Evolutionary conservation across 2,113 vertebrate species (phyloP).

Genomic region (Brachypteracias leptosomus): DNA sequence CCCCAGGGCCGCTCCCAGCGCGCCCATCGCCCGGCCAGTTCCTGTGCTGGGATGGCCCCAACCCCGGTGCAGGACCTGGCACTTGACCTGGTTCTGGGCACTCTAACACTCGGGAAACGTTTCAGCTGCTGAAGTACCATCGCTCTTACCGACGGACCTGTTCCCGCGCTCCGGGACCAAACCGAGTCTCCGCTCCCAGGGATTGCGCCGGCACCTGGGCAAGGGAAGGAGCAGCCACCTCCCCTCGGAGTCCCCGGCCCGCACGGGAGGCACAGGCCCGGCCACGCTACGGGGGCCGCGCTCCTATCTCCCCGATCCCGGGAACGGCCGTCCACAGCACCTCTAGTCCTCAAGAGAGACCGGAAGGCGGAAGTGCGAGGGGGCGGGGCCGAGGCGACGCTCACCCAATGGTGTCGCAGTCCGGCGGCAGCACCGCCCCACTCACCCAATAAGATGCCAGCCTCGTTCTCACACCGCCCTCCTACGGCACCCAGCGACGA

Average conservation of each 20-base stretch:
- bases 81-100: neutral
- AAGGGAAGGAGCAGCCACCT: no score
- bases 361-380: neutral
- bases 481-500: accelerated
- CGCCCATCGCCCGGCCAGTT: neutral
- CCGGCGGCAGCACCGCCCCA: accelerated
- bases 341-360: accelerated
- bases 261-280: no score
- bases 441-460: neutral
- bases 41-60: neutral
- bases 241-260: no score
- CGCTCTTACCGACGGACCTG: neutral
- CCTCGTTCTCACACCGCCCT: neutral
- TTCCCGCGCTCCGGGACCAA: accelerated
- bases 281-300: no score
- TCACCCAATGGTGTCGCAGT: neutral
- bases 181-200: accelerated
- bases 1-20: neutral
- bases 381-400: neutral
- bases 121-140: accelerated
- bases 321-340: neutral
- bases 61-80: neutral
- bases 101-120: neutral
- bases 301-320: no score
- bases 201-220: neutral